A percentile compares a stretch with the other conserved stretches of the same genome.
phyloP scores from a whole-genome alignment of 2,113 vertebrate species.

The Menidia beryllina region DNA sequence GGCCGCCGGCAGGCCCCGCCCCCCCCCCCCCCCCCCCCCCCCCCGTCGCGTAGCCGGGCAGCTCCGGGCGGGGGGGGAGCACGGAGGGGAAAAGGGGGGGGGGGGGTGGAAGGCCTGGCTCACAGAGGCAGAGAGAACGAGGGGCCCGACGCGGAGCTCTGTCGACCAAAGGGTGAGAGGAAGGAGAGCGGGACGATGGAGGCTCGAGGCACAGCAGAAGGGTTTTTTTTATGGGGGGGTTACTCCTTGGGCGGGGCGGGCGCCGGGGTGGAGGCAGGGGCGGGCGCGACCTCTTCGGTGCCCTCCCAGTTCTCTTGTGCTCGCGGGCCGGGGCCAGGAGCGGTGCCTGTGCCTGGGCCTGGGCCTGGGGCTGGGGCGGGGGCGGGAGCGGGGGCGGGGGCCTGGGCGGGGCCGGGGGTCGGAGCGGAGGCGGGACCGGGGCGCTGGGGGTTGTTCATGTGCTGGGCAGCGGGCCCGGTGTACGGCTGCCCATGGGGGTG shows the following conservation, averaged over 20 bases:
- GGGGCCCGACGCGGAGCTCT: constrained; percentile 85
- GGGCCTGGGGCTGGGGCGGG: constrained; percentile 61
- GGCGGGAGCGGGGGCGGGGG: constrained; percentile 61
- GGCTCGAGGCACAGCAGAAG: constrained; percentile 80
- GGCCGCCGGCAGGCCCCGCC: constrained; percentile 89
- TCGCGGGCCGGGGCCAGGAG: constrained; percentile 87
- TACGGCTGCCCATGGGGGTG: constrained; percentile 98
- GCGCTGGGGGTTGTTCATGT: constrained; percentile 99
- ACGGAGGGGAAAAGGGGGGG: constrained; percentile 83
- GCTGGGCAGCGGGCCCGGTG: constrained; percentile 97
- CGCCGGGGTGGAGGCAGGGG: constrained; percentile 78
- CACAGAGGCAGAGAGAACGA: constrained; percentile 49
- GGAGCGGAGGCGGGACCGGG: constrained; percentile 84
- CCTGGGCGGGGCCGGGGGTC: constrained; percentile 64
- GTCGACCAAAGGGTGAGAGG: constrained; percentile 68
- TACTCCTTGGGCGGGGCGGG: constrained; percentile 94
- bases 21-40: too few relatives aligned
- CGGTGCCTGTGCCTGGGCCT: constrained; percentile 42
- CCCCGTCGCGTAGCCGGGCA: constrained; percentile 90
- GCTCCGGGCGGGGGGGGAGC: constrained; percentile 70
- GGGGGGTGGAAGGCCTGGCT: constrained; percentile 93
- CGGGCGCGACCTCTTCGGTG: constrained; percentile 92
- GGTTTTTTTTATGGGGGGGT: constrained; percentile 76
- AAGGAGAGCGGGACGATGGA: constrained; percentile 78
- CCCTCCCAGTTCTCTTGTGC: constrained; percentile 99